Conservation (phyloP, 2,888 invertebrate genomes). For the Stegana nigrithorax region DNA sequence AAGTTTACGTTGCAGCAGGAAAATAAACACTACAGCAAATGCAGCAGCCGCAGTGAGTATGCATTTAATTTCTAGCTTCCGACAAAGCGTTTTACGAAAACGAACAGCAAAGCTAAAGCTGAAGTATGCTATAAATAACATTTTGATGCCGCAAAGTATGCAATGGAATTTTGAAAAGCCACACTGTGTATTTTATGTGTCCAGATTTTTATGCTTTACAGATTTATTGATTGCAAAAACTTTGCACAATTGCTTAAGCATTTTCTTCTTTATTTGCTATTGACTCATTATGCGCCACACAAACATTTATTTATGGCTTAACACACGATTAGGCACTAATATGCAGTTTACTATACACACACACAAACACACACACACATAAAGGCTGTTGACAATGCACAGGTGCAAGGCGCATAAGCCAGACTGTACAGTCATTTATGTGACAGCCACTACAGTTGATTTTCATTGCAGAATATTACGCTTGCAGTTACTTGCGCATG, state of each 20-base stretch:
- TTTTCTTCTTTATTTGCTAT: neutral
- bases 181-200: neutral
- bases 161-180: too few relatives aligned
- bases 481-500: too few relatives aligned
- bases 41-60: too few relatives aligned
- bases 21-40: too few relatives aligned
- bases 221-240: neutral
- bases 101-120: too few relatives aligned
- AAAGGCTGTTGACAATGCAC: conserved; percentile 21
- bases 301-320: conserved; percentile 37
- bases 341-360: conserved; percentile 44
- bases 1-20: too few relatives aligned
- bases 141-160: too few relatives aligned
- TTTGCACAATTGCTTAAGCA: neutral
- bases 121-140: too few relatives aligned
- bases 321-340: conserved; percentile 55
- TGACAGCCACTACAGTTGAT: too few relatives aligned
- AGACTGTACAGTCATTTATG: neutral
- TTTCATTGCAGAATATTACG: too few relatives aligned
- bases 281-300: neutral
- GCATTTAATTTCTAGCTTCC: too few relatives aligned
- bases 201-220: neutral
- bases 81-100: too few relatives aligned
- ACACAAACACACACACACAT: conserved; percentile 18
- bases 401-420: conserved; percentile 3